These are phyloP conservation scores for Gobius niger DNA, from an alignment of 2,113 vertebrate species.

Conservation along the genomic window DNA sequence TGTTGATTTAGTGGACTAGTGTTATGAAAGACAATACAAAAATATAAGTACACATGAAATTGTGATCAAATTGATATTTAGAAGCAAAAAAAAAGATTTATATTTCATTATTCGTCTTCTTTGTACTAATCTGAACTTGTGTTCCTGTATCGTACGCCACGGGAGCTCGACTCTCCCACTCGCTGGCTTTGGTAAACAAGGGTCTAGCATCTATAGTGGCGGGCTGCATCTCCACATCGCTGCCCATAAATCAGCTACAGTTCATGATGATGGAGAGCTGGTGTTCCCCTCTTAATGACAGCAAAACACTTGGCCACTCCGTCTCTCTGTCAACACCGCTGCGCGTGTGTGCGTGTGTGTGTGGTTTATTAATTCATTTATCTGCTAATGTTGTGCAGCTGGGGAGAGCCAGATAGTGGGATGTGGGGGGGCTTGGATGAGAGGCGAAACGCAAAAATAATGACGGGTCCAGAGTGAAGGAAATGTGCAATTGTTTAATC, in stretches of 20 bases:
- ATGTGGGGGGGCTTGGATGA: conserved; percentile 27
- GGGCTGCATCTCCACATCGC: conserved; percentile 8
- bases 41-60: too few species aligned
- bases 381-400: conserved; percentile 67
- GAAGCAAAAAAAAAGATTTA: not conserved
- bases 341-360: conserved; percentile 20
- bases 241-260: conserved; percentile 44
- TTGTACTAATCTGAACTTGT: not conserved
- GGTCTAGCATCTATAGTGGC: conserved; percentile 10
- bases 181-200: conserved; percentile 14
- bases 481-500: conserved; percentile 67
- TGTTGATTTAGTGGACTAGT: too few species aligned
- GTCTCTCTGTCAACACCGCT: conserved; percentile 49
- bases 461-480: conserved; percentile 46
- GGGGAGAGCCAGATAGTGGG: conserved; percentile 44
- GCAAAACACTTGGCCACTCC: conserved; percentile 54
- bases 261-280: conserved; percentile 62
- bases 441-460: conserved; percentile 30
- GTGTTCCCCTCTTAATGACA: conserved; percentile 65
- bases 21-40: too few species aligned
- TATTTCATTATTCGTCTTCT: too few species aligned
- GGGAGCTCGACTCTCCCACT: conserved; percentile 1
- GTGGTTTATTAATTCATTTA: conserved; percentile 65
- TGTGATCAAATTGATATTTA: too few species aligned
- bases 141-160: not conserved